Evolutionary conservation across 1,140 invertebrate species (phyloP), one percentile per base, ranked within the genome.

Genomic region (Lucilia sericata): DNA sequence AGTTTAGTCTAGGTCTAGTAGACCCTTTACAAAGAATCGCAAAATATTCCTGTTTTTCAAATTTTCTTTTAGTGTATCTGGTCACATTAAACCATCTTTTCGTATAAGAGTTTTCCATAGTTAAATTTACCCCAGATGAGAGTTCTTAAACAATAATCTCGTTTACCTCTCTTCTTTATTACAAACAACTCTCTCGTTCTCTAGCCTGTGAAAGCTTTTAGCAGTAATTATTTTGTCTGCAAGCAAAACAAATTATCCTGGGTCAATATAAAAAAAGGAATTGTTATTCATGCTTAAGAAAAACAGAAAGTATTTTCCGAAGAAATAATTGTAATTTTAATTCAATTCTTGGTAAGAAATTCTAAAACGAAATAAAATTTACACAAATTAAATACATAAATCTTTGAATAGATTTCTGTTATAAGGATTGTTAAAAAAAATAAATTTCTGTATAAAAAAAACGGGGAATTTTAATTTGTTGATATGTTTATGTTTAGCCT

Each of bases 241-340:
- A 60, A 1, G 5, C 55, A 60, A 60, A 60, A 60, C 55, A 60
- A 60, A 78, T 78, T 78, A 78, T 78, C 75, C 75, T 78, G 75
- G 75, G 34, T 78, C 75, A 78, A 78, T 42, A 78, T n/a, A 78
- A n/a, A 42, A 42, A 78, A 78, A 78, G 75, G 42, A 78, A 78
- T 78, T n/a, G 7, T 47, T n/a, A 14, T 42, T n/a, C 36, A 30
- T 78, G 75, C n/a, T 47, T 76, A 17, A 30, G 25, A 30, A 42
- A 42, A 42, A 42, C 10, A 10, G 42, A 42, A 42, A 42, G 10
- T 14, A 76, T 36, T 19, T 47, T 78, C 14, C 34, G n/a, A n/a
- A 14, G 47, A 42, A 42, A 42, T 9, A 42, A 47, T 19, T 42
- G 17, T 47, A 17, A 42, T 47, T 78, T 78, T 47, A n/a, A 42